Base-by-base conservation (phyloP, 2,113 vertebrate genomes). In the Myodes glareolus region DNA sequence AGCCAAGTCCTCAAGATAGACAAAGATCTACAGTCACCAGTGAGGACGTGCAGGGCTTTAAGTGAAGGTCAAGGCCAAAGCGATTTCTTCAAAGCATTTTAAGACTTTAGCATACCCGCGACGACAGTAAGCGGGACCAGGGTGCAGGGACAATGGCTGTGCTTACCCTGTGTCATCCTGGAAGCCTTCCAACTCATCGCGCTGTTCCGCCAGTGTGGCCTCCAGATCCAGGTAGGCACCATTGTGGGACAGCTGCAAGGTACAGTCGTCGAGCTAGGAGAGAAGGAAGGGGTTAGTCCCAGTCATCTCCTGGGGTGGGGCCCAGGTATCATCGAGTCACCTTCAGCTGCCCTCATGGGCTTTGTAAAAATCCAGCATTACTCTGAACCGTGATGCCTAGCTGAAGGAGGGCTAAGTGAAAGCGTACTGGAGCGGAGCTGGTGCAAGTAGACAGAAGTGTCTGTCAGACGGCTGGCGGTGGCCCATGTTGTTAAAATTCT, bases 151-250 rank as follows among this genome's bases (percentile, higher is more conserved):
- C n/a, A 36, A 19, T 3, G 6, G 0, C n/a, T 67, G 96, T 92
- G 97, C 99, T 99, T 99, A 99, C 99, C 99, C 99, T 98, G 99
- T 98, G 55, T 99, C 99, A 67, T 99, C 99, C 98, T 99, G 99
- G 98, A 99, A 99, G 92, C 99, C 99, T 98, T 99, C 99, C 97
- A 99, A 94, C 95, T 99, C 99, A 95, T 99, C 99, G 96, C 98
- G 99, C 95, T 99, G 99, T 97, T 99, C 99, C 19, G 99, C 99
- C 97, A 99, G 97, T 1, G 99, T 99, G 31, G 99, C 99, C 97
- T 99, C 99, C 99, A 99, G 98, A 98, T 99, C 99, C 99, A 99
- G 98, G 98, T 99, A 99, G 98, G 99, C 99, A 97, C 99, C 99
- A 84, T 99, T 99, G 97, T 99, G 99, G 97, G 99, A 99, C 73